Percentiles rank a stretch among this genome's conserved stretches.
Conservation (phyloP, 2,888 invertebrate species). For the Anthrax anthrax region DNA sequence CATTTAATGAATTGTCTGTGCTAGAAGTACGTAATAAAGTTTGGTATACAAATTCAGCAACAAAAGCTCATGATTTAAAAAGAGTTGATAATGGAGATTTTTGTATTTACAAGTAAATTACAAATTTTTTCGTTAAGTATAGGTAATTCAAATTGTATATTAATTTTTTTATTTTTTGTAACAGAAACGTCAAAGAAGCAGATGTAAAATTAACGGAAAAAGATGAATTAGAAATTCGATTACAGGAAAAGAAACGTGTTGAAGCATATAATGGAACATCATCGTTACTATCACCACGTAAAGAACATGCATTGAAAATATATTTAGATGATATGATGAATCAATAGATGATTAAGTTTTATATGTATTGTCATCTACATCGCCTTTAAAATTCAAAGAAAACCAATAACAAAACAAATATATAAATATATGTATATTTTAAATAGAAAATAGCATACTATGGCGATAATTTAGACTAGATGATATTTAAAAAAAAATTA, state of each 20-base stretch:
- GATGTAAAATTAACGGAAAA: constrained; percentile 36
- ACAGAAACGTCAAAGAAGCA: constrained; percentile 39
- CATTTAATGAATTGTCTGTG: constrained; percentile 45
- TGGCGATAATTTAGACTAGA: neutral
- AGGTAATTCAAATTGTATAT: neutral
- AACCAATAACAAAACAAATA: neutral
- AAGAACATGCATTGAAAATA: constrained; percentile 58
- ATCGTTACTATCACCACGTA: constrained; percentile 43
- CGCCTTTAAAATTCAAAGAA: too few species aligned
- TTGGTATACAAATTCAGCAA: constrained; percentile 43
- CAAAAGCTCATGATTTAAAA: constrained; percentile 41
- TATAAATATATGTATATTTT: too few species aligned
- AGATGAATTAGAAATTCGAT: constrained; percentile 44
- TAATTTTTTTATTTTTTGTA: neutral
- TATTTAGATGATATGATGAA: constrained; percentile 40
- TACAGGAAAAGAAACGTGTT: constrained; percentile 42
- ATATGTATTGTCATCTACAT: too few species aligned
- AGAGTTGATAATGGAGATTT: constrained; percentile 47
- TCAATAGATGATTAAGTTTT: neutral
- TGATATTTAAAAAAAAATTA: neutral
- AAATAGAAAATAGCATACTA: too few species aligned
- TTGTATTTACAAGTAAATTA: constrained; percentile 49
- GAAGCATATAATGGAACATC: constrained; percentile 34
- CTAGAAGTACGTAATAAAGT: constrained; percentile 40
- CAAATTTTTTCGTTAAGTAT: neutral